Base-by-base conservation (phyloP, 2,888 invertebrate genomes). In the Cinara cedri region DNA sequence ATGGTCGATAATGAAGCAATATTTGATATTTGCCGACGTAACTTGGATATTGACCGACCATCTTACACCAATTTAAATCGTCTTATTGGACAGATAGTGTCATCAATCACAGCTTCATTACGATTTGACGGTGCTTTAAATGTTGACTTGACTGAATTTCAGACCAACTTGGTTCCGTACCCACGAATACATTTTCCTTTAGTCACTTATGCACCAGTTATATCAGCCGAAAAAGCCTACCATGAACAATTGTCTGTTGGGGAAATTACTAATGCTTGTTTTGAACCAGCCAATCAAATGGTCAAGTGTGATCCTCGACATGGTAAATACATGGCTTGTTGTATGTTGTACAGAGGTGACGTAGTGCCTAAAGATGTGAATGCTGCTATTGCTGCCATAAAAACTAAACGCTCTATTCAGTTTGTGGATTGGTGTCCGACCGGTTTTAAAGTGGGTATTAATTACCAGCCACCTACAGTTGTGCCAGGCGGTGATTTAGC, bases 41-140 rank as follows among this genome's bases (percentile, higher is more conserved):
- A 97, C 87, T 88, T 97, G 86, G 96, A 96, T 87, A 96, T 96
- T 85, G 96, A 95, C 85, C 90, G 97, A 83, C 97, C 97, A 46
- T 96, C 96, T 24, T 97, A 97, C 90, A 96, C 96, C 85, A 98
- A 98, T 88, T 87, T 98, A 85, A 98, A 98, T 88, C 89, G 97
- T 84, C 89, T 97, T 84, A 97, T 98, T 84, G 96, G 96, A 60
- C 97, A 97, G 87, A 95, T 97, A 85, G 96, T 93, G 1, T 95
- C 91, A 49, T 94, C 95, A 81, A 96, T 96, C 87, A 96, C 96
- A 11, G 96, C 96, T 81, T 96, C 96, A 54, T 89, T 96, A 84
- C 91, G 96, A 60, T 90, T 90, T 84, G 89, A 88, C 83, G 89
- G 89, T 26, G 89, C 89, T 2, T 85, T 90, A 46, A 96, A 96